These are phyloP conservation scores for Brachyptera putata DNA, from an alignment of 2,888 invertebrate genomes.

Conservation along the genomic window DNA sequence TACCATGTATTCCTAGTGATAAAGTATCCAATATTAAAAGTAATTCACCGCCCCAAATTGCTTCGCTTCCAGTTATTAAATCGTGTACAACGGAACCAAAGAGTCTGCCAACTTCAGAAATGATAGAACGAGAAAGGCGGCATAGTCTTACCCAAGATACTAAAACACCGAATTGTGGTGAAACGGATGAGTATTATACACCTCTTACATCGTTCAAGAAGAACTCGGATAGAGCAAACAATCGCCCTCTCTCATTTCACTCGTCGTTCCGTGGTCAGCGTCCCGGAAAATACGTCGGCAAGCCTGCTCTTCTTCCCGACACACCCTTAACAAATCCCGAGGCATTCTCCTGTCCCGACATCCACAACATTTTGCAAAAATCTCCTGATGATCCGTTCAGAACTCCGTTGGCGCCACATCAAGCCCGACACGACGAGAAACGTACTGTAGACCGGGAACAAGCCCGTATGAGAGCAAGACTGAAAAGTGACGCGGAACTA, in stretches of 20 bases:
- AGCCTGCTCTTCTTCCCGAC: conserved; percentile 29
- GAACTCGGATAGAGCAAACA: conserved; percentile 8
- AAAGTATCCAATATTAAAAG: neutral
- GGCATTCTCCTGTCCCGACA: conserved; percentile 47
- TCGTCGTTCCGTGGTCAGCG: conserved; percentile 29
- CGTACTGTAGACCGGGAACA: conserved; percentile 56
- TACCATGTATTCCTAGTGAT: neutral
- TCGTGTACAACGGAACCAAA: neutral
- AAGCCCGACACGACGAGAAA: conserved; percentile 48
- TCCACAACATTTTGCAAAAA: conserved; percentile 42
- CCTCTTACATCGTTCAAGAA: conserved; percentile 32
- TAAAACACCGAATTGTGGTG: conserved; percentile 22
- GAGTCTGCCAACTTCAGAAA: neutral
- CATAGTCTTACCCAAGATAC: conserved; percentile 24
- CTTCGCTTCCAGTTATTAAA: conserved; percentile 1
- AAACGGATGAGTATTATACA: conserved; percentile 31
- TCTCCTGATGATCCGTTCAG: conserved; percentile 43
- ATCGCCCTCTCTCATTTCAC: conserved; percentile 34
- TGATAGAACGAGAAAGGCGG: neutral
- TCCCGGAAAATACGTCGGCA: conserved; percentile 8
- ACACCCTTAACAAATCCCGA: conserved; percentile 42
- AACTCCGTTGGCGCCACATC: conserved; percentile 52
- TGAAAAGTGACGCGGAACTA: conserved; percentile 69
- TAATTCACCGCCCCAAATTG: neutral
- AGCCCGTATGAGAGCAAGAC: conserved; percentile 59